Evolutionary conservation across 1,140 invertebrate genomes (phyloP).

Genomic region (Conus ventricosus): DNA sequence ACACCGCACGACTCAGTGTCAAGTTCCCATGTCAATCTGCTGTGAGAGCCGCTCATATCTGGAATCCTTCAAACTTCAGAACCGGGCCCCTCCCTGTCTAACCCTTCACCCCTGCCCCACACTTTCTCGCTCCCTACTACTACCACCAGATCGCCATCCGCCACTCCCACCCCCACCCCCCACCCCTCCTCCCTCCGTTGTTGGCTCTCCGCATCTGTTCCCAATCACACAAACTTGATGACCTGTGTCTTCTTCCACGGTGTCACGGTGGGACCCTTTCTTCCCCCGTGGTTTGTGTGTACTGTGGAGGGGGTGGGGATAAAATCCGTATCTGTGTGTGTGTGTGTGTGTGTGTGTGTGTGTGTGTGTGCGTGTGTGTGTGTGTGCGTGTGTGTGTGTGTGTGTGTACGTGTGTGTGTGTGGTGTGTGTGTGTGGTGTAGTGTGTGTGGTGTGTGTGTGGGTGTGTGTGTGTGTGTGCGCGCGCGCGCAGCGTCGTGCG

Average conservation of each 20-base stretch:
- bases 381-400: background rate
- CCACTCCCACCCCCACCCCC: background rate
- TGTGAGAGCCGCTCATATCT: too few relatives aligned
- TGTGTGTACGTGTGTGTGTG: background rate
- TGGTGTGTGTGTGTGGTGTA: background rate
- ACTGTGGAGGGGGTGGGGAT: too few relatives aligned
- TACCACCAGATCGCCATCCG: background rate
- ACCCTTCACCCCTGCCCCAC: background rate
- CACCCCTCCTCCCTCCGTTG: background rate
- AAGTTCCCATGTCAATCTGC: too few relatives aligned
- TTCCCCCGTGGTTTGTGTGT: background rate
- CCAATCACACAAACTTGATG: background rate
- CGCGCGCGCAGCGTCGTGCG: background rate
- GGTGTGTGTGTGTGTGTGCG: background rate
- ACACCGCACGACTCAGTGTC: too few relatives aligned
- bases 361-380: background rate
- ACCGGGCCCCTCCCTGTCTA: background rate
- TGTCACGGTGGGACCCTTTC: background rate
- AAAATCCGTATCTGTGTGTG: too few relatives aligned
- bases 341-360: background rate
- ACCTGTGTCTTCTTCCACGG: background rate
- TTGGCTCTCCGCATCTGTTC: background rate
- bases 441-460: background rate
- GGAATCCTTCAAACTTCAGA: too few relatives aligned
- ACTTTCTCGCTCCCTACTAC: background rate